Conservation (phyloP, 2,888 invertebrate genomes). For the Nowickia ferox region DNA sequence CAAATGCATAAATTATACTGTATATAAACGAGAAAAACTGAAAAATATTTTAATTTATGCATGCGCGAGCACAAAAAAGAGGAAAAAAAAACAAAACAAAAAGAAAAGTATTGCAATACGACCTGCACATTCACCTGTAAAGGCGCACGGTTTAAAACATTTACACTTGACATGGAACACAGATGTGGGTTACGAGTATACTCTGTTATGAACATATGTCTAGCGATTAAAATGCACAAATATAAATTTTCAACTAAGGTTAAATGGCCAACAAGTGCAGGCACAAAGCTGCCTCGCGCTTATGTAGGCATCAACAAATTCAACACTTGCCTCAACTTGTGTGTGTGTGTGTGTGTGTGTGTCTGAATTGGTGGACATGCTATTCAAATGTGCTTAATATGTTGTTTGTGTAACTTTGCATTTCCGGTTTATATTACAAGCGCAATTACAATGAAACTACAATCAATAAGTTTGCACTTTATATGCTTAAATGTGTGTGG, state of each 20-base stretch:
- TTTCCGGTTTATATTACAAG: slow-evolving; percentile 62
- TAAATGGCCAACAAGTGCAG: slow-evolving; percentile 20
- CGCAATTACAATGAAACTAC: slow-evolving; percentile 53
- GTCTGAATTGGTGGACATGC: background rate
- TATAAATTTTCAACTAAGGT: slow-evolving; percentile 17
- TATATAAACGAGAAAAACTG: background rate
- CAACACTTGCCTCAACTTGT: slow-evolving; percentile 3
- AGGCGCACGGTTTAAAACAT: background rate
- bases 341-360: background rate
- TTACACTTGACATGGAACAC: slow-evolving; percentile 32
- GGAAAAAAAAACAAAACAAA: background rate
- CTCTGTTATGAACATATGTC: background rate
- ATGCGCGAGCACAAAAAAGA: background rate
- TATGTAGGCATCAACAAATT: slow-evolving; percentile 9
- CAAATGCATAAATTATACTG: slow-evolving; percentile 6
- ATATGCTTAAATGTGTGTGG: background rate
- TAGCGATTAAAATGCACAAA: slow-evolving; percentile 3
- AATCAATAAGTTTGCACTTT: slow-evolving; percentile 18
- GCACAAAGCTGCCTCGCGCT: slow-evolving; percentile 13
- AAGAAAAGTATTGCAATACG: slow-evolving; percentile 13
- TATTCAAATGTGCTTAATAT: slow-evolving; percentile 4
- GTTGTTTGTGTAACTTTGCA: slow-evolving; percentile 20
- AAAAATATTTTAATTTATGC: slow-evolving; percentile 20
- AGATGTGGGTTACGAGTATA: slow-evolving; percentile 10
- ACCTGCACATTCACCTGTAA: slow-evolving; percentile 39